Evolutionary conservation across 2,888 invertebrate genomes (phyloP).

Genomic region (Tuta absoluta): DNA sequence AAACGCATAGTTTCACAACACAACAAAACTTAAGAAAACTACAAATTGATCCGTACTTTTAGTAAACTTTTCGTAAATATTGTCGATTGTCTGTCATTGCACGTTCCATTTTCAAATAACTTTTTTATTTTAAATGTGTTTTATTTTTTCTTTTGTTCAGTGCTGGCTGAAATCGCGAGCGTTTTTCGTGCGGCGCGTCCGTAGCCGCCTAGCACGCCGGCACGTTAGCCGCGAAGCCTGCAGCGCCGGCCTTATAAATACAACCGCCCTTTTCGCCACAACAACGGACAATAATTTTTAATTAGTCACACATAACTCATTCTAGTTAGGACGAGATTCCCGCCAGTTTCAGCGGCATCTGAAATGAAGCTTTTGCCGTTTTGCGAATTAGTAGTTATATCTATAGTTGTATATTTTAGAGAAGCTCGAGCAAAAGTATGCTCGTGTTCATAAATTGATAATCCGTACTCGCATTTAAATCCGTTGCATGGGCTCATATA

Average conservation of each 20-base stretch:
- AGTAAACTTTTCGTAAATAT: background rate
- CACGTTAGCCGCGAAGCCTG: conserved; percentile 58
- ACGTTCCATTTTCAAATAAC: conserved; percentile 3
- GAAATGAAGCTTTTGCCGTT: conserved; percentile 7
- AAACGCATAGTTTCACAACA: background rate
- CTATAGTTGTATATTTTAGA: background rate
- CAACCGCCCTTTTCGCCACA: conserved; percentile 56
- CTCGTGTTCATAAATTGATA: background rate
- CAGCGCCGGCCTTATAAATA: conserved; percentile 56
- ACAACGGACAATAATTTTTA: conserved; percentile 56
- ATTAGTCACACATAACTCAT: conserved; percentile 63
- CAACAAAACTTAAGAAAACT: background rate
- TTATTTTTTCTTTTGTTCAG: background rate
- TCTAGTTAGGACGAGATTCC: conserved; percentile 74
- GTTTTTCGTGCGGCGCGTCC: conserved; percentile 23
- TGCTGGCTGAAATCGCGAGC: conserved; percentile 24
- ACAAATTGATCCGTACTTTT: background rate
- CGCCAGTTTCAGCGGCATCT: conserved; percentile 58
- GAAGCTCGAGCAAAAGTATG: background rate
- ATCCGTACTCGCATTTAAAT: no score
- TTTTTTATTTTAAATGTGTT: background rate
- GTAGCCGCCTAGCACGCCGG: conserved; percentile 41
- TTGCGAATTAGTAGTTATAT: no score
- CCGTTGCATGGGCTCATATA: no score
- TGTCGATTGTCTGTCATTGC: background rate